These are phyloP conservation scores for Natator depressus DNA, from an alignment of 2,113 vertebrate species.

Conservation along the genomic window DNA sequence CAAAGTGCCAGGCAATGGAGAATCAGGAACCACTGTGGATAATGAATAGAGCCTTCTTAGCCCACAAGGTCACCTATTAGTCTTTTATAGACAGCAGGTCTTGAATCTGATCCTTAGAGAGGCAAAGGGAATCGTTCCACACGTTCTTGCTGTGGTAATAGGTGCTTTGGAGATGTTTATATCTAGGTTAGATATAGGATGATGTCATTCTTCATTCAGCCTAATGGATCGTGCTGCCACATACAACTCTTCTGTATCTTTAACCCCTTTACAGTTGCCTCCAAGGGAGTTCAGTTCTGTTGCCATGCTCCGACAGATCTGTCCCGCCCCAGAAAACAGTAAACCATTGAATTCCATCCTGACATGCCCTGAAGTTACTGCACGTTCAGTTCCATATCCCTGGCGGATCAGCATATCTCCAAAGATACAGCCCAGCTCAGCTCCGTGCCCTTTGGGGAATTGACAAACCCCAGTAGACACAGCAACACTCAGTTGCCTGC, in stretches of 20 bases:
- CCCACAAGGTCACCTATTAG: constrained; percentile 53
- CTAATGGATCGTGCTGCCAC: neutral
- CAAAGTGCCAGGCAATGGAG: no score
- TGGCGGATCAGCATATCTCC: neutral
- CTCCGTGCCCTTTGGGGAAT: neutral
- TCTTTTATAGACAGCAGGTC: constrained; percentile 64
- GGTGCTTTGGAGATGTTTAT: constrained; percentile 29
- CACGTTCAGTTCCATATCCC: neutral
- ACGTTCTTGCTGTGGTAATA: constrained; percentile 65
- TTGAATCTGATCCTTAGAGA: constrained; percentile 70
- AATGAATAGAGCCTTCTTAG: constrained; percentile 1
- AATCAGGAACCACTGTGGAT: no score
- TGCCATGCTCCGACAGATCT: no score
- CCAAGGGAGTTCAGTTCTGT: neutral
- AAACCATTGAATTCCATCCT: neutral
- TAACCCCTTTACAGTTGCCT: neutral
- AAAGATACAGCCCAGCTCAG: neutral
- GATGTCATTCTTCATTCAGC: neutral
- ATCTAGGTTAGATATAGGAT: neutral
- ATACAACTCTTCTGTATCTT: neutral
- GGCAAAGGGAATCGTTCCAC: constrained; percentile 68
- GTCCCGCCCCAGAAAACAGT: neutral
- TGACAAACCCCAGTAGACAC: neutral
- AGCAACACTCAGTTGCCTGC: neutral
- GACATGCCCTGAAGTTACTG: neutral